Base-by-base conservation (phyloP, 37 sponge, comb jelly and placozoan genomes). In the Beroe ovata region DNA sequence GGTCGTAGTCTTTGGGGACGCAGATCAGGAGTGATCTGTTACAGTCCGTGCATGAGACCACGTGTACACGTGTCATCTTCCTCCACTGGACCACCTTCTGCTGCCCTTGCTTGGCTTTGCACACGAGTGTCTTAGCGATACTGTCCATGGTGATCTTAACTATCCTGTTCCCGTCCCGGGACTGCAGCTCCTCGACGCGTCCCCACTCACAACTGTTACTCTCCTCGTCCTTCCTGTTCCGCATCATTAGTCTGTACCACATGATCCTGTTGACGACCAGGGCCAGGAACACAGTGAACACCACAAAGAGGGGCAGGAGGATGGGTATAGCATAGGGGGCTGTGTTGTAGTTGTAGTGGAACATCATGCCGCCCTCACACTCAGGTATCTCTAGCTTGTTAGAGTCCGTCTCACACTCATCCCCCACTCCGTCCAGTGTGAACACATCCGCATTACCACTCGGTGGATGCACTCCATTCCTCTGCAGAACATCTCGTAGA, bases 401-500 rank as follows among this genome's bases (percentile, higher is more conserved):
- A 47, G 54, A 47, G 11, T 47, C 54, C n/a, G n/a, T n/a, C n/a
- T n/a, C n/a, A 47, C 54, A 47, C 6, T 6, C 54, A 16, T 6
- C 6, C 54, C 11, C 11, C 11, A 47, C 11, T 16, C 54, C 54
- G 54, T 47, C 54, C 54, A 16, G 54, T 16, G 11, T 47, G 54
- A 47, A 47, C 54, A 47, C 54, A n/a, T n/a, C n/a, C n/a, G n/a
- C n/a, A 47, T 47, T 47, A 11, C 54, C 54, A 16, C 54, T 11
- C 6, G 54, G 54, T 11, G 11, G 11, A 16, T 6, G 54, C 6
- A 47, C 54, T 47, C 34, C 34, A 30, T 66, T 42, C 0, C 0
- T 33, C 22, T 92, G 89, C 20, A 94, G 69, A 4, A 95, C 88
- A 0, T 93, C 58, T 58, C 91, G 88, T 35, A 97, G 64, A 0